Evolutionary conservation across 2,888 invertebrate genomes (phyloP).

Genomic region (Chelonus formosanus): DNA sequence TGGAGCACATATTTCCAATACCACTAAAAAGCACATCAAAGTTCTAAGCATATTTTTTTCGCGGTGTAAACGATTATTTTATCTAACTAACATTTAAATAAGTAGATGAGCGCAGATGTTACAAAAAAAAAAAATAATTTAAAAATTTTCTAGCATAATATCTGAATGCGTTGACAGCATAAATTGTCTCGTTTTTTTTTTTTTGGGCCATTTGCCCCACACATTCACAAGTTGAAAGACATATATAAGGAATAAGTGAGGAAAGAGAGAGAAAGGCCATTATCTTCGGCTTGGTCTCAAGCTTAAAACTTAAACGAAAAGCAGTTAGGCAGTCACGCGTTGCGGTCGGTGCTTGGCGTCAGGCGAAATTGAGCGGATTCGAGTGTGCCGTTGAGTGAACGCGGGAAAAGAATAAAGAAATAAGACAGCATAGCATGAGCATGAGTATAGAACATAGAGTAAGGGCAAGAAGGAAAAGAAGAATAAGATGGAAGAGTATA

Average conservation of each 20-base stretch:
- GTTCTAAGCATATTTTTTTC: too few relatives aligned
- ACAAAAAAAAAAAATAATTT: too few relatives aligned
- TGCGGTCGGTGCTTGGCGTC: conserved; percentile 56
- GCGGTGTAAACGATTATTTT: too few relatives aligned
- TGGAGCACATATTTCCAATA: too few relatives aligned
- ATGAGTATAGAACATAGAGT: background rate
- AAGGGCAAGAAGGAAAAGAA: conserved; percentile 6
- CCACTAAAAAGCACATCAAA: too few relatives aligned
- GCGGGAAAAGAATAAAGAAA: conserved; percentile 32
- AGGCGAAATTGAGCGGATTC: conserved; percentile 54
- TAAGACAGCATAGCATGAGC: conserved; percentile 23
- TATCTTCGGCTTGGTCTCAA: conserved; percentile 39
- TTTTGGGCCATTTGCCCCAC: too few relatives aligned
- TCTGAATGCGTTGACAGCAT: too few relatives aligned
- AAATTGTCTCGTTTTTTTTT: too few relatives aligned
- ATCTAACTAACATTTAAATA: too few relatives aligned
- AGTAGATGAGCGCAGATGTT: too few relatives aligned
- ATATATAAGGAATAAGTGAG: background rate
- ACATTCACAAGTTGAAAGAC: too few relatives aligned
- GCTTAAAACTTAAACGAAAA: conserved; percentile 53
- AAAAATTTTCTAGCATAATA: too few relatives aligned
- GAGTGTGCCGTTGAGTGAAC: conserved; percentile 26
- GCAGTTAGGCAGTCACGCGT: conserved; percentile 64
- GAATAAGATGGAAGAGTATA: conserved; percentile 36
- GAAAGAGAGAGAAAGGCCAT: conserved; percentile 32